These are phyloP conservation scores for Raja brachyura DNA, from an alignment of 2,113 vertebrate genomes.

Conservation along the genomic window DNA sequence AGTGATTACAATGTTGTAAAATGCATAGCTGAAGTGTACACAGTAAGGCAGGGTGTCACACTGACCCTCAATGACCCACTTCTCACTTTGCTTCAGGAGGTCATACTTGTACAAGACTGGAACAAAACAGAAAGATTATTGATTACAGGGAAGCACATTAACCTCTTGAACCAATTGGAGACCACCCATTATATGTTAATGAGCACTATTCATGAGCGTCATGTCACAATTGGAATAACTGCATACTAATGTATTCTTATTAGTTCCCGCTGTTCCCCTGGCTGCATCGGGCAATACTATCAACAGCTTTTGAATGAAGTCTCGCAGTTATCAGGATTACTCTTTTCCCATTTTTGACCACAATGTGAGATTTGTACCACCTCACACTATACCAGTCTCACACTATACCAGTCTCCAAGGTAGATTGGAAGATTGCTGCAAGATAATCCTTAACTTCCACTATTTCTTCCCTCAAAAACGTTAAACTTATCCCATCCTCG, in stretches of 20 bases:
- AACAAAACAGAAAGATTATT: constrained; percentile 42
- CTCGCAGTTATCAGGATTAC: no score
- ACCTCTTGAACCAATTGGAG: constrained; percentile 22
- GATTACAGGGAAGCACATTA: constrained; percentile 38
- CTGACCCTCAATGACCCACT: constrained; percentile 43
- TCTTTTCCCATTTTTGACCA: no score
- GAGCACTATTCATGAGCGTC: constrained; percentile 40
- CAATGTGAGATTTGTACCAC: no score
- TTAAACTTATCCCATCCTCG: no score
- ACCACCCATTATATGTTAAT: constrained; percentile 40
- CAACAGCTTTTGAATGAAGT: neutral
- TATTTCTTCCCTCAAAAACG: no score
- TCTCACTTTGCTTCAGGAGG: constrained; percentile 43
- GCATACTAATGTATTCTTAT: neutral
- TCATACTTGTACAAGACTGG: constrained; percentile 45
- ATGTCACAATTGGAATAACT: constrained; percentile 26
- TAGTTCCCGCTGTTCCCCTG: neutral
- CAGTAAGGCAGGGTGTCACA: constrained; percentile 27
- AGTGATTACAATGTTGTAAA: constrained; percentile 44
- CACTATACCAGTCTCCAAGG: no score
- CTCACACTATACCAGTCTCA: no score
- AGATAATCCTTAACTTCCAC: no score
- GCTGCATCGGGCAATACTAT: neutral
- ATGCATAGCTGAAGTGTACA: constrained; percentile 18
- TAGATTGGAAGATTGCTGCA: no score